Base-by-base conservation (phyloP, 2,797 vertebrate genomes). In the Aulostomus chinensis region DNA sequence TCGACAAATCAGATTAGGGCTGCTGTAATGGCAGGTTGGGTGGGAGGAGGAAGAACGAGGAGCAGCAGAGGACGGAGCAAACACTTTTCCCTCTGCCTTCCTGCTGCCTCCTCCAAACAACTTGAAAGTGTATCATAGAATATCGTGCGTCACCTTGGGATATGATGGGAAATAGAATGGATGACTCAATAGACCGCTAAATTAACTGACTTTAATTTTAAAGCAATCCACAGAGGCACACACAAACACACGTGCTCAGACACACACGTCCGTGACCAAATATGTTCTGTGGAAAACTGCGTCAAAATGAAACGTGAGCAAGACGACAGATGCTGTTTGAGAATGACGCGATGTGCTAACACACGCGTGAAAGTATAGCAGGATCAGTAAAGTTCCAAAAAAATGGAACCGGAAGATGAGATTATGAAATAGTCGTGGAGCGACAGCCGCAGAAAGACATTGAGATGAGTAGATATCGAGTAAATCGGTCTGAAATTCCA, bases 1-100 rank as follows among this genome's bases (percentile, higher is more conserved):
- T 66, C 41, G 7, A 64, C 51, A 77, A 81, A 86, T 86, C 75
- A 78, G 79, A 83, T 86, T 83, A 84, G 68, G 70, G 69, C 41
- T 49, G 52, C 67, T 54, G 57, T 84, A 78, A 82, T 73, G 43
- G 71, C 53, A 41, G 79, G 59, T 40, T 74, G 65, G 72, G 68
- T 64, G 54, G 29, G 55, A 43, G 71, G 64, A 61, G 66, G 77
- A 68, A 74, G 73, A 66, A 65, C 47, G 35, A 57, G 40, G 69
- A 68, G 66, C 72, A 80, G 53, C 35, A 68, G 49, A 72, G 63
- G 60, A 75, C 47, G 24, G 47, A 38, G 41, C 38, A 49, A 37
- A 69, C 33, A 49, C 37, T 35, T 12, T 18, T 45, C 22, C 9
- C 17, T 15, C 14, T 12, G 12, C 29, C 29, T 13, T 3, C 12